Conservation (phyloP, 2,888 invertebrate species). For the Rhodophaea formosa region DNA sequence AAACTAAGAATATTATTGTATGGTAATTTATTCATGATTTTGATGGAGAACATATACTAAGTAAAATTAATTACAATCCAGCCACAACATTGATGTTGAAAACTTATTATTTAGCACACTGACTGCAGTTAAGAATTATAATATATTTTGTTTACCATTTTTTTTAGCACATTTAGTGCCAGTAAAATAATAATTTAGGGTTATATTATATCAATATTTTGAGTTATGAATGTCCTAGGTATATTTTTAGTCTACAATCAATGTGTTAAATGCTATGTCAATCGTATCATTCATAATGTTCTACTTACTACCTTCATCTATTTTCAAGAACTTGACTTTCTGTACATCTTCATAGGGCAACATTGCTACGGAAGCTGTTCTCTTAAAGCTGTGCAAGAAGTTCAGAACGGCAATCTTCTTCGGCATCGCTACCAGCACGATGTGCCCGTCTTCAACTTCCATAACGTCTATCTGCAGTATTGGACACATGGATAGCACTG, state of each 20-base stretch:
- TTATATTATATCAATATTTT: not conserved
- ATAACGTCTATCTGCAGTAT: slow-evolving; percentile 58
- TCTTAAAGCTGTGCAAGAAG: slow-evolving; percentile 48
- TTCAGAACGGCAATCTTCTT: slow-evolving; percentile 59
- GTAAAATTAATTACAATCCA: too few relatives aligned
- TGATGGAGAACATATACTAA: too few relatives aligned
- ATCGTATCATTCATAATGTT: not conserved
- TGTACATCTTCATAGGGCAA: slow-evolving; percentile 38
- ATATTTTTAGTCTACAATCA: too few relatives aligned
- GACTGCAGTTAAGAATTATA: not conserved
- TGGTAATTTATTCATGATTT: too few relatives aligned
- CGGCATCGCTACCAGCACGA: slow-evolving; percentile 61
- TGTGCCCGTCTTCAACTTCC: slow-evolving; percentile 56
- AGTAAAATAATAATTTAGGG: too few relatives aligned
- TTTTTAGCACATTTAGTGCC: too few relatives aligned
- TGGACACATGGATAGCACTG: slow-evolving; percentile 52
- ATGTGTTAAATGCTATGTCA: too few relatives aligned
- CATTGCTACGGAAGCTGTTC: slow-evolving; percentile 38
- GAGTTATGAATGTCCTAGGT: not conserved
- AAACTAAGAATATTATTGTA: too few relatives aligned
- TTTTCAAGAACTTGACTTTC: slow-evolving; percentile 32
- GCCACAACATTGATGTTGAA: not conserved
- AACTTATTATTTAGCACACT: not conserved
- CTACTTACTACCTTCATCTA: slow-evolving; percentile 18
- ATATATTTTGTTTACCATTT: too few relatives aligned